These are phyloP conservation scores for Progne subis DNA, from an alignment of 2,113 vertebrate genomes.

Conservation along the genomic window DNA sequence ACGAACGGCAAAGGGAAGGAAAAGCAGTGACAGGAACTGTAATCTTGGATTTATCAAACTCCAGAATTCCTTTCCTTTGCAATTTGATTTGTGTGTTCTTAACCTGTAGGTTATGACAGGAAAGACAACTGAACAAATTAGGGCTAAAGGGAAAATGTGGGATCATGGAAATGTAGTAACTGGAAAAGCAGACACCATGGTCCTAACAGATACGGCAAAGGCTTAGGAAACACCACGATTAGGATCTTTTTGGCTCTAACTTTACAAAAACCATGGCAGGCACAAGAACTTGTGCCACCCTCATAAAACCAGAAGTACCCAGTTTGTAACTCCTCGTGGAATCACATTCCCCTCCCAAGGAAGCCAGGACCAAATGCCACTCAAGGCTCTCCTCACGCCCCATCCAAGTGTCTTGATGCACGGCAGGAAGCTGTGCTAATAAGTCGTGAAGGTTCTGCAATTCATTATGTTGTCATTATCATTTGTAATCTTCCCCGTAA, in stretches of 20 bases:
- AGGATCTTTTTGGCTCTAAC: background rate
- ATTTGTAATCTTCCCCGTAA: conserved; percentile 35
- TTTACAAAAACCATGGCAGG: background rate
- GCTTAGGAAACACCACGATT: background rate
- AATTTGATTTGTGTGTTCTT: background rate
- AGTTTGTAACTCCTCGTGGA: background rate
- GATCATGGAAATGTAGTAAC: background rate
- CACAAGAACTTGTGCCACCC: background rate
- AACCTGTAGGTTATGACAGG: background rate
- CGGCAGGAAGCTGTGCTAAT: background rate
- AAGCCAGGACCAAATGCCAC: background rate
- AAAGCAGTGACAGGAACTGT: rapidly evolving
- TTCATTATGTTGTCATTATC: conserved; percentile 60
- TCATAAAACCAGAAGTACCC: background rate
- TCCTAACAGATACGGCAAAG: background rate
- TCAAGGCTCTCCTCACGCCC: background rate
- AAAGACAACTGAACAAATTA: background rate
- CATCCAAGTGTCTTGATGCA: background rate
- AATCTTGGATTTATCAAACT: background rate
- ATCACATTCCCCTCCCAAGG: background rate
- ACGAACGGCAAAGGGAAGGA: rapidly evolving
- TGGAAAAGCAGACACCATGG: background rate
- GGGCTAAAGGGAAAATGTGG: background rate
- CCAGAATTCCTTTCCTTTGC: background rate
- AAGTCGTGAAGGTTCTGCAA: conserved; percentile 45